phyloP scores from a whole-genome alignment of 2,888 invertebrate species.

The Chydorus sphaericus region DNA sequence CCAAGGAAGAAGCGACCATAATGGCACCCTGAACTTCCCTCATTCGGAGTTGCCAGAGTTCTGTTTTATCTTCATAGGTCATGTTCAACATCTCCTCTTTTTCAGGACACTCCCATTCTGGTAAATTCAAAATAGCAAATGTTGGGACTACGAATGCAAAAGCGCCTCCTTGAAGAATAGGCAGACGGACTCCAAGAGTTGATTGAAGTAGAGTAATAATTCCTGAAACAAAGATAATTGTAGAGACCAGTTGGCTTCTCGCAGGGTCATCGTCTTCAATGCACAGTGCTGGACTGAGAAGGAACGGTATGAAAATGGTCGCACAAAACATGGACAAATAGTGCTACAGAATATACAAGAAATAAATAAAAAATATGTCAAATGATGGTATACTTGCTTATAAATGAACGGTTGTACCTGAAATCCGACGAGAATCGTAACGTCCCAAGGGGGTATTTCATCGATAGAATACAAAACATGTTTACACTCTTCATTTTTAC shows the following conservation, averaged over 20 bases:
- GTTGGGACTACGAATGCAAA: no score
- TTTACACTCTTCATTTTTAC: no score
- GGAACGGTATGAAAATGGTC: no score
- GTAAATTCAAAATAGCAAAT: conserved; percentile 18
- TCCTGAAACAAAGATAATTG: conserved; percentile 23
- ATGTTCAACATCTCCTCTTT: no score
- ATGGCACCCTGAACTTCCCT: conserved; percentile 27
- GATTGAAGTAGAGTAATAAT: conserved; percentile 21
- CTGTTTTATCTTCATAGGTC: conserved; percentile 12
- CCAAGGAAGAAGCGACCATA: conserved; percentile 26
- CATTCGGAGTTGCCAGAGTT: conserved; percentile 20
- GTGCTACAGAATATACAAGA: no score
- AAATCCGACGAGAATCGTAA: conserved; percentile 63
- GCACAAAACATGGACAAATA: no score
- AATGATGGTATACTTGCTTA: no score
- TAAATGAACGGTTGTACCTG: conserved; percentile 39
- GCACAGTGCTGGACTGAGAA: conserved; percentile 20
- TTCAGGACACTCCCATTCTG: no score
- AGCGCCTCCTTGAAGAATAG: no score
- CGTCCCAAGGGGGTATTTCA: conserved; percentile 68
- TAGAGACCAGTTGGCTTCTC: conserved; percentile 20
- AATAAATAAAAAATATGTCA: no score
- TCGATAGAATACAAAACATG: conserved; percentile 56
- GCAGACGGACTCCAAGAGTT: no score
- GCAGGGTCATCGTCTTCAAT: conserved; percentile 21